Evolutionary conservation across 2,888 invertebrate species (phyloP).

Genomic region (Athripsodes cinereus): DNA sequence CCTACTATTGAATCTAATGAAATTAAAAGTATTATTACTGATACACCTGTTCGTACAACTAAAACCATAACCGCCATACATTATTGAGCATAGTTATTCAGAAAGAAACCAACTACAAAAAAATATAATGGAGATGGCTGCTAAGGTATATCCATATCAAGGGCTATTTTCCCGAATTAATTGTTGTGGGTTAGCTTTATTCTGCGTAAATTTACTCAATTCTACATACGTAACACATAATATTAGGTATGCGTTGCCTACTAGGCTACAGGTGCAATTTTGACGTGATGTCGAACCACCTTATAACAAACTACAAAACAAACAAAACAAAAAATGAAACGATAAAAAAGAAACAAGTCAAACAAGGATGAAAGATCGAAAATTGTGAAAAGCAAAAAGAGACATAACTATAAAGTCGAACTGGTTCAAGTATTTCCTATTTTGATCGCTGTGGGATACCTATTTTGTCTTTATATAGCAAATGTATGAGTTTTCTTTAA

Average conservation of each 20-base stretch:
- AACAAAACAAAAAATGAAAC: conserved; percentile 21
- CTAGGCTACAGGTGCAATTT: conserved; percentile 26
- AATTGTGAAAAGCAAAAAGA: not conserved
- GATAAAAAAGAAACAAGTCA: conserved; percentile 10
- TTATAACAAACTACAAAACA: conserved; percentile 26
- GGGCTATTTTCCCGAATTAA: too few relatives aligned
- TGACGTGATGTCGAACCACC: conserved; percentile 27
- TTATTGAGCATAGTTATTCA: too few relatives aligned
- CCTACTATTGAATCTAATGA: not conserved
- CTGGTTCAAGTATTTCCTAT: not conserved
- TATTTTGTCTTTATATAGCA: too few relatives aligned
- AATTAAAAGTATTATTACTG: not conserved
- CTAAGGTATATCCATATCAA: too few relatives aligned
- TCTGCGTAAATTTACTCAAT: too few relatives aligned
- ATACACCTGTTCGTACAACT: not conserved
- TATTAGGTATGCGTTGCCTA: not conserved
- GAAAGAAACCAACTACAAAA: too few relatives aligned
- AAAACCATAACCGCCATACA: not conserved
- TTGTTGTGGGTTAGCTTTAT: too few relatives aligned
- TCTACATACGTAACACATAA: not conserved
- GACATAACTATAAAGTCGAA: not conserved
- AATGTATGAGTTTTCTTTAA: too few relatives aligned
- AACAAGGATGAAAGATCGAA: not conserved
- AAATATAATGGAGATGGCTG: too few relatives aligned
- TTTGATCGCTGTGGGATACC: too few relatives aligned